These are phyloP conservation scores for Potamarius usumacintae DNA, from an alignment of 2,113 vertebrate species.

Conservation along the genomic window DNA sequence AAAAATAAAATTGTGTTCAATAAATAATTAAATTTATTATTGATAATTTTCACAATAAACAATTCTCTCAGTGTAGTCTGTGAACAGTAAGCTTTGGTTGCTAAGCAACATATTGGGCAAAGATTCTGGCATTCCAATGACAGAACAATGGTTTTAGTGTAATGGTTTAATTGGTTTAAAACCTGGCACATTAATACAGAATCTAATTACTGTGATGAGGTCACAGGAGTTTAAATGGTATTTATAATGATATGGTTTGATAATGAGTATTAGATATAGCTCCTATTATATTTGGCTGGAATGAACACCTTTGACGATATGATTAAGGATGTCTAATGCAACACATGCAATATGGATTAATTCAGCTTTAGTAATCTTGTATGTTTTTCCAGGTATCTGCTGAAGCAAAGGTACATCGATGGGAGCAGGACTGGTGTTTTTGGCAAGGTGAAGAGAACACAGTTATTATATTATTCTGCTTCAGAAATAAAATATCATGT, in stretches of 20 bases:
- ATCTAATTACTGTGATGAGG: not conserved
- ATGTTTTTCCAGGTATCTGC: conserved; percentile 60
- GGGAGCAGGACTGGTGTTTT: conserved; percentile 67
- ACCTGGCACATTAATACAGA: not conserved
- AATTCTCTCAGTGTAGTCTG: not conserved
- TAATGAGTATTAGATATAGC: not conserved
- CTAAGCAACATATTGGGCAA: not conserved
- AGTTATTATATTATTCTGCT: not conserved
- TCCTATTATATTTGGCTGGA: not conserved
- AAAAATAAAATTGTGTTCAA: not conserved
- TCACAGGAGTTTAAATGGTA: not conserved
- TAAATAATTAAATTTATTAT: not conserved
- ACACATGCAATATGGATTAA: not conserved
- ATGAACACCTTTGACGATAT: not conserved
- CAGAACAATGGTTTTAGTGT: not conserved
- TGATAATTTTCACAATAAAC: not conserved
- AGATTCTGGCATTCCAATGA: not conserved
- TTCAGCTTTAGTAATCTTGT: not conserved
- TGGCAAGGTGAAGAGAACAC: conserved; percentile 65
- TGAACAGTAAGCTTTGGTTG: not conserved
- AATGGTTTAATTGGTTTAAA: not conserved
- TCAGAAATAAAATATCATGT: not conserved
- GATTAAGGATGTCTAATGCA: not conserved
- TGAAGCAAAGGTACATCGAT: conserved; percentile 65
- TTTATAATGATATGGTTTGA: not conserved